Percentiles rank a stretch among this genome's conserved stretches.
Evolutionary conservation across 2,113 vertebrate genomes (phyloP).

Genomic region (Pimephales promelas): DNA sequence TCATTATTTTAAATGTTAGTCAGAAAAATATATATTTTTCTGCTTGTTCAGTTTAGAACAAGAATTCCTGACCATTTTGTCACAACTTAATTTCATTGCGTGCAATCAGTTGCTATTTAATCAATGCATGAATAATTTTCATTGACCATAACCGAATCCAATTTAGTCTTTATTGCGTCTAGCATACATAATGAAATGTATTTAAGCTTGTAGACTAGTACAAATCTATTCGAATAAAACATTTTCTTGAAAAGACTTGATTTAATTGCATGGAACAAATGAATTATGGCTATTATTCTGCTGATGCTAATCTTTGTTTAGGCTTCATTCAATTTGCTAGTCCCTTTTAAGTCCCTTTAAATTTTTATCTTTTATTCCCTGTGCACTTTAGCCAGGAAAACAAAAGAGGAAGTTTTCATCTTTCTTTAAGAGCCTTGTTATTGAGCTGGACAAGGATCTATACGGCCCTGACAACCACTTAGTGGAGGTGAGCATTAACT

Average conservation of each 20-base stretch:
- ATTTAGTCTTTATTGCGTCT: not conserved
- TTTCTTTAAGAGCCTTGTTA: slow-evolving; percentile 90
- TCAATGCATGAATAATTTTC: not conserved
- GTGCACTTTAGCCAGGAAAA: slow-evolving; percentile 80
- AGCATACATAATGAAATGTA: not conserved
- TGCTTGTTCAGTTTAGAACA: not conserved
- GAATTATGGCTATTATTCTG: not conserved
- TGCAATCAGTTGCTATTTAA: not conserved
- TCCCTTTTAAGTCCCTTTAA: not conserved
- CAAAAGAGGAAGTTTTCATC: slow-evolving; percentile 90
- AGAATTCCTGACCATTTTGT: not conserved
- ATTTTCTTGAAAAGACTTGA: not conserved
- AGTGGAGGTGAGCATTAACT: slow-evolving; percentile 78
- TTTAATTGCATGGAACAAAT: not conserved
- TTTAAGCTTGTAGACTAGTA: no score
- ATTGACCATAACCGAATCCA: not conserved
- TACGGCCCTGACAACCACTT: slow-evolving; percentile 90
- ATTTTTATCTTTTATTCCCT: not conserved
- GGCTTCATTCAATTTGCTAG: not conserved
- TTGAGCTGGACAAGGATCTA: slow-evolving; percentile 88
- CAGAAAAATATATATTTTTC: no score
- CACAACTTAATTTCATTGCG: not conserved
- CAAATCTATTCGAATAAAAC: not conserved
- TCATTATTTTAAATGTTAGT: not conserved
- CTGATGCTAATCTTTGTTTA: not conserved